Conservation (phyloP, 2,888 invertebrate genomes). For the Bellardia pandia region DNA sequence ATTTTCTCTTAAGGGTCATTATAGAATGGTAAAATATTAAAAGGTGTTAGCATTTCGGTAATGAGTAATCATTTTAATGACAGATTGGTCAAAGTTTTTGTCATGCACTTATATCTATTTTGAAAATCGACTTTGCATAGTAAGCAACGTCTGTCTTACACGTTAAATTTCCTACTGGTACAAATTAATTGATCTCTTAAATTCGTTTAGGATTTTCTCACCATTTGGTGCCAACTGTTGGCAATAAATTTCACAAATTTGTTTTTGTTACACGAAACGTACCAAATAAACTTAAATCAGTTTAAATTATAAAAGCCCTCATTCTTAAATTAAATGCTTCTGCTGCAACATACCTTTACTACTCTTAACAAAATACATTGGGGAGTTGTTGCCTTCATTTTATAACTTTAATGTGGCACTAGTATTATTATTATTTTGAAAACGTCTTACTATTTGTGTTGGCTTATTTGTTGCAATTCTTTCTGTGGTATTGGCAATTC, state of each 20-base stretch:
- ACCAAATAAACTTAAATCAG: conserved; percentile 8
- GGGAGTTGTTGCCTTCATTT: conserved; percentile 55
- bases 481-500: conserved; percentile 23
- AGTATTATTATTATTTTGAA: conserved; percentile 41
- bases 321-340: conserved; percentile 23
- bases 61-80: too few species aligned
- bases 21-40: too few species aligned
- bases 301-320: conserved; percentile 2
- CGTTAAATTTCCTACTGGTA: neutral
- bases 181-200: neutral
- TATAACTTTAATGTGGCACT: conserved; percentile 46
- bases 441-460: conserved; percentile 22
- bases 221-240: conserved; percentile 25
- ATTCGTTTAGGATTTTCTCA: conserved; percentile 13
- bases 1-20: too few species aligned
- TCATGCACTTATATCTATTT: too few species aligned
- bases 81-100: too few species aligned
- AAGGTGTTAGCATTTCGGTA: too few species aligned
- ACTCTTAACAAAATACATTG: neutral
- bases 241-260: conserved; percentile 27
- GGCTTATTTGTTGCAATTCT: neutral
- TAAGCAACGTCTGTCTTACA: too few species aligned
- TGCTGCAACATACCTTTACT: neutral
- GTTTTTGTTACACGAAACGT: conserved; percentile 1
- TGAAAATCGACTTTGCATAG: too few species aligned